phyloP scores from a whole-genome alignment of 2,113 vertebrate genomes.

The Nannobrachium achirus region DNA sequence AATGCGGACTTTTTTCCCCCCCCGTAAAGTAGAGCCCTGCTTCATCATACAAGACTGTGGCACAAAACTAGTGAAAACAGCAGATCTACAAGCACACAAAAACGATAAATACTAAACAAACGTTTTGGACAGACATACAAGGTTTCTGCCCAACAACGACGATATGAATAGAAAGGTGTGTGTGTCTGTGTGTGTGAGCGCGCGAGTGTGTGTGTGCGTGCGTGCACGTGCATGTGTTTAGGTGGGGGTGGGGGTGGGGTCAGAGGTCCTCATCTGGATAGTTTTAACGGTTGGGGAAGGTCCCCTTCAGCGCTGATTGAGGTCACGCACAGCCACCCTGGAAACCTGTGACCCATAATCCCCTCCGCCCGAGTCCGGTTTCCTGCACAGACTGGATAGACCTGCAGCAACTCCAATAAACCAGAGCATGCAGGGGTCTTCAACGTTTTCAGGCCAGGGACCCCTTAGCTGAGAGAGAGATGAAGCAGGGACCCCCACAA shows the following conservation, averaged over 20 bases:
- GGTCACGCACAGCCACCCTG: constrained; percentile 62
- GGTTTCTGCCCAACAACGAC: too few species aligned
- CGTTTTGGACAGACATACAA: too few species aligned
- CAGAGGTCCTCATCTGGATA: constrained; percentile 81
- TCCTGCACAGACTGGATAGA: constrained; percentile 8
- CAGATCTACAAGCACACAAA: too few species aligned
- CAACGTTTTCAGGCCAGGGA: too few species aligned
- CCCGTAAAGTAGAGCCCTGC: too few species aligned
- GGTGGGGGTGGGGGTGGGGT: constrained; percentile 56
- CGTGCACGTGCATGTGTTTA: constrained; percentile 28
- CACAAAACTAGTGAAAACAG: too few species aligned
- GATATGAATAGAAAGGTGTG: not conserved
- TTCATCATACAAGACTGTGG: too few species aligned
- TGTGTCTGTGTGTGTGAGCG: constrained; percentile 23
- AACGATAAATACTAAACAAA: too few species aligned
- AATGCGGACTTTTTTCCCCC: too few species aligned
- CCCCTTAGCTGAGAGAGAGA: too few species aligned
- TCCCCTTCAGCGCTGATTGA: constrained; percentile 65
- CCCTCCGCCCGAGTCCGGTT: constrained; percentile 56
- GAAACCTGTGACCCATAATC: constrained; percentile 68
- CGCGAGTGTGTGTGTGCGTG: constrained; percentile 8
- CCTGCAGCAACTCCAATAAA: constrained; percentile 21
- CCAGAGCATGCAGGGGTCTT: too few species aligned
- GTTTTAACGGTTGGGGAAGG: constrained; percentile 73
- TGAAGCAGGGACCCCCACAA: too few species aligned